A percentile compares a stretch with the other conserved stretches of the same genome.
These are phyloP conservation scores for Drosophila sordidula DNA, from an alignment of 2,888 invertebrate genomes.

Conservation along the genomic window DNA sequence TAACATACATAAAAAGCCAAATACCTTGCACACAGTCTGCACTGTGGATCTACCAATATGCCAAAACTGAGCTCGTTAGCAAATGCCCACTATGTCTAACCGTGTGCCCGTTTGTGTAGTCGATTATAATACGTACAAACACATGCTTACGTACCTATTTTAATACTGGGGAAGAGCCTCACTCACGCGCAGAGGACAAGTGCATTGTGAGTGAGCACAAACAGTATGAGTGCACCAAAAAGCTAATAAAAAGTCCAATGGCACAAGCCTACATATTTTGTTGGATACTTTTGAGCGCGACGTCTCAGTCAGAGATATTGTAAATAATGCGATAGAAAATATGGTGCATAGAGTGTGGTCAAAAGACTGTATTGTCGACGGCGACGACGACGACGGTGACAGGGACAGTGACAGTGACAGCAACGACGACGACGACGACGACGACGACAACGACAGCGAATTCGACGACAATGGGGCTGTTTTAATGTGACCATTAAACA, in stretches of 20 bases:
- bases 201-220: slow-evolving; percentile 43
- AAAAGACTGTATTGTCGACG: slow-evolving; percentile 47
- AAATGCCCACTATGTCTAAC: slow-evolving; percentile 1
- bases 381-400: slow-evolving; percentile 22
- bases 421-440: slow-evolving; percentile 10
- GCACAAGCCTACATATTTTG: slow-evolving; percentile 50
- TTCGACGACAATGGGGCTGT: slow-evolving; percentile 73
- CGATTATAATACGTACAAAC: slow-evolving; percentile 6
- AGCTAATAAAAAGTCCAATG: slow-evolving; percentile 55
- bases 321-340: slow-evolving; percentile 60
- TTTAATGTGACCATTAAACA: slow-evolving; percentile 81
- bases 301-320: slow-evolving; percentile 17
- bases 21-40: not conserved
- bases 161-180: not conserved
- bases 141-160: not conserved
- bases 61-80: not conserved
- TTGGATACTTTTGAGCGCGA: slow-evolving; percentile 55
- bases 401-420: slow-evolving; percentile 6
- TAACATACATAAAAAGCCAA: not conserved
- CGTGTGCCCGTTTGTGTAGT: too few relatives aligned
- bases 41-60: slow-evolving; percentile 1
- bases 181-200: not conserved
- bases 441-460: slow-evolving; percentile 9
- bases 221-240: slow-evolving; percentile 37
- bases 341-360: slow-evolving; percentile 63